Conservation (phyloP, 2,888 invertebrate genomes). For the Sinhomidia bicolor region DNA sequence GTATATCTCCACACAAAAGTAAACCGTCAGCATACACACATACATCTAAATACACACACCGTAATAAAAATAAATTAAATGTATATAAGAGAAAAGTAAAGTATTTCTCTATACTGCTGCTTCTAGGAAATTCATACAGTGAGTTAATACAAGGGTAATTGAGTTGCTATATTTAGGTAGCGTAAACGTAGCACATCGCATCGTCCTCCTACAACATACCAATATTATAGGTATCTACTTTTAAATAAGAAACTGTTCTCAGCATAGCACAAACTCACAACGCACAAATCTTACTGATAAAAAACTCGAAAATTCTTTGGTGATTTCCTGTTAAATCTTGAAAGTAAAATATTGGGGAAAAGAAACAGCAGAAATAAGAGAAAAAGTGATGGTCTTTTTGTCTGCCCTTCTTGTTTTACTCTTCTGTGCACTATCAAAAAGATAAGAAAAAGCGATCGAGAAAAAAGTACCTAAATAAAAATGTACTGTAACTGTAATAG, state of each 20-base stretch:
- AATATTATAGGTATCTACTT: not conserved
- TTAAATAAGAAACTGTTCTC: not conserved
- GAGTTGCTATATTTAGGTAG: not conserved
- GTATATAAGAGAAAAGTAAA: too few species aligned
- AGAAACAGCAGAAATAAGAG: not conserved
- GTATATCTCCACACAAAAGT: too few species aligned
- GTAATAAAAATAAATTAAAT: too few species aligned
- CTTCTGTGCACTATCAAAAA: not conserved
- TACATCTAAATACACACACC: too few species aligned
- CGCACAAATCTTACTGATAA: not conserved
- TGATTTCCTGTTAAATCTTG: slow-evolving; percentile 1
- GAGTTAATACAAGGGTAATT: not conserved
- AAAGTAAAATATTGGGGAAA: not conserved
- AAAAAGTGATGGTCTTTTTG: too few species aligned
- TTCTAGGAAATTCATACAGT: not conserved
- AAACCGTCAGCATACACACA: too few species aligned
- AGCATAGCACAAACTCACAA: too few species aligned
- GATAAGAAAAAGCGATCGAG: not conserved
- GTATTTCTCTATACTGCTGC: too few species aligned
- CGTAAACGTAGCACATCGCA: too few species aligned
- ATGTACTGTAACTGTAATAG: too few species aligned
- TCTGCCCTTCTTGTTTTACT: slow-evolving; percentile 5
- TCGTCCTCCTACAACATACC: not conserved
- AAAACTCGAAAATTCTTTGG: not conserved
- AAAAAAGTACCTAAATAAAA: slow-evolving; percentile 29